Conservation (phyloP, 1,140 invertebrate genomes). For the Listronotus bonariensis region DNA sequence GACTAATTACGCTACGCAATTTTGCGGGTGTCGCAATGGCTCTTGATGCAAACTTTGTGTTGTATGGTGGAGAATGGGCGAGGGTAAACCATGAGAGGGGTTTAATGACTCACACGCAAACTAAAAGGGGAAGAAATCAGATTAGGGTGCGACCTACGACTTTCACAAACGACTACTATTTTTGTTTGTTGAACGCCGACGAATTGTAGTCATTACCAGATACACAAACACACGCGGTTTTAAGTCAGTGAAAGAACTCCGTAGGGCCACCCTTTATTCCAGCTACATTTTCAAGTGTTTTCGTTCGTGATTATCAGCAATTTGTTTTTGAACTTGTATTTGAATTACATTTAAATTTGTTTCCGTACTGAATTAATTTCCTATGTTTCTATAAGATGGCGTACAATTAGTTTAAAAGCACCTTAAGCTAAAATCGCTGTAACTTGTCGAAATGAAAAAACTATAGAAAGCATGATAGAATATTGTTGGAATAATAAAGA, state of each 20-base stretch:
- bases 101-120: constrained; percentile 56
- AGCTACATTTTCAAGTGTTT: too few species aligned
- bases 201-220: constrained; percentile 47
- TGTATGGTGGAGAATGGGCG: constrained; percentile 45
- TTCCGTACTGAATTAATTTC: too few species aligned
- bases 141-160: constrained; percentile 52
- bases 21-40: constrained; percentile 54
- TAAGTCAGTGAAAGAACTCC: constrained; percentile 23
- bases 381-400: too few species aligned
- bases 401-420: too few species aligned
- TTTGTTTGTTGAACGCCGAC: constrained; percentile 46
- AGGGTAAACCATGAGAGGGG: constrained; percentile 47
- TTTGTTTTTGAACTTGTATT: too few species aligned
- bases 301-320: too few species aligned
- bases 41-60: constrained; percentile 46
- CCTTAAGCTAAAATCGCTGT: too few species aligned
- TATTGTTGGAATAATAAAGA: too few species aligned
- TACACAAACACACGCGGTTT: constrained; percentile 45
- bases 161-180: constrained; percentile 46
- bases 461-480: too few species aligned
- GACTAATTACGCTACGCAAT: constrained; percentile 53
- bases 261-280: constrained; percentile 2
- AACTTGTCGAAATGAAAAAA: too few species aligned
- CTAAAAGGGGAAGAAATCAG: constrained; percentile 54
- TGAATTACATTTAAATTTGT: too few species aligned